Evolutionary conservation across 2,888 invertebrate genomes (phyloP).

Genomic region (Amitus sp.): DNA sequence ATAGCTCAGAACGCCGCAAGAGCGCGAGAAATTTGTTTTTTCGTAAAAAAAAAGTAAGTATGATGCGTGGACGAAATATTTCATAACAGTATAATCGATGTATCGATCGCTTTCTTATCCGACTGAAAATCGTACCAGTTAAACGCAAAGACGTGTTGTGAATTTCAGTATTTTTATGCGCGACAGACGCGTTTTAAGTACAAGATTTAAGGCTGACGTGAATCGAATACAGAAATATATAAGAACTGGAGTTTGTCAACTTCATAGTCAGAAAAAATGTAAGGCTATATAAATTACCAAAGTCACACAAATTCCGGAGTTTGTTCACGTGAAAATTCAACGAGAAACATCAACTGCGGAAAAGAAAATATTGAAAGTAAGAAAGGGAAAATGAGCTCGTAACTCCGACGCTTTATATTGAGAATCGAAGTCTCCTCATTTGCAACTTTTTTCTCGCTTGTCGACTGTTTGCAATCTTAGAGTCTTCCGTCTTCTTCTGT

Average conservation of each 20-base stretch:
- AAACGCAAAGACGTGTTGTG: no score
- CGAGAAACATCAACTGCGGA: not conserved
- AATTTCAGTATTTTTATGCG: no score
- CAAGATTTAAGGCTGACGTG: no score
- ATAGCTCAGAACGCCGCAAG: no score
- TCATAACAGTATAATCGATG: no score
- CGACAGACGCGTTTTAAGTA: no score
- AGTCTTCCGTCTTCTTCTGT: conserved; percentile 16
- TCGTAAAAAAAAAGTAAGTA: no score
- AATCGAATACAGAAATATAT: no score
- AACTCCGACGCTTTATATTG: conserved; percentile 7
- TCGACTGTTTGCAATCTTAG: conserved; percentile 17
- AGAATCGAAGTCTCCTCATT: conserved; percentile 19
- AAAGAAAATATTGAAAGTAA: not conserved
- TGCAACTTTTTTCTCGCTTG: conserved; percentile 15
- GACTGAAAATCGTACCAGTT: no score
- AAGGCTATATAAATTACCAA: not conserved
- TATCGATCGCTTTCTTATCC: no score
- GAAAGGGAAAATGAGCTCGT: not conserved
- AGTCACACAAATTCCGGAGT: not conserved
- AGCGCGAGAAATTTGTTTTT: no score
- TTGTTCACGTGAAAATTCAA: not conserved
- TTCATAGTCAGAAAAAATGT: not conserved
- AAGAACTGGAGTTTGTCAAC: not conserved
- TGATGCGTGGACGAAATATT: no score